These are phyloP conservation scores for Allolobophora icterica DNA, from an alignment of 2,888 invertebrate species.

Conservation along the genomic window DNA sequence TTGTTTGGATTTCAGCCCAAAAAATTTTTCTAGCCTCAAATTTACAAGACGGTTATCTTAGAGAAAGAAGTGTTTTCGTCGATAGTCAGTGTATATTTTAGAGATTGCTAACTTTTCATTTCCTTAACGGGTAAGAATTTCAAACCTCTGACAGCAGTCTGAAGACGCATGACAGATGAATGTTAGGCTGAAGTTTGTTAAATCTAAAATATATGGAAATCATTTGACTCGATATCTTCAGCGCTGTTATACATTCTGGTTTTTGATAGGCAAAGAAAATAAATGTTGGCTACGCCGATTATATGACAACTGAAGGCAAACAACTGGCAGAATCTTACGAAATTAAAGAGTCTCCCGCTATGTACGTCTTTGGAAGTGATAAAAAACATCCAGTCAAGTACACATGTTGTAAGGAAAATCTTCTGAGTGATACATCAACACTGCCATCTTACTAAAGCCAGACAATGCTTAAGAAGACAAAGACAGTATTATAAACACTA, in stretches of 20 bases:
- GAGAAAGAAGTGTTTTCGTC: neutral
- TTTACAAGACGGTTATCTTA: neutral
- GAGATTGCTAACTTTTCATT: no score
- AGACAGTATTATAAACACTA: no score
- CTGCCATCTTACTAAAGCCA: neutral
- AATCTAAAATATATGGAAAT: neutral
- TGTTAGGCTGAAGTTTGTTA: neutral
- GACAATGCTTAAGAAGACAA: neutral
- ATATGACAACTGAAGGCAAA: neutral
- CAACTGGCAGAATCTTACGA: neutral
- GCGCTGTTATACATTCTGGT: neutral
- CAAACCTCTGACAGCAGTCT: neutral
- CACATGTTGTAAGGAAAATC: neutral
- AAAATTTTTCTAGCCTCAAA: neutral
- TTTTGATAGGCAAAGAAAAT: neutral
- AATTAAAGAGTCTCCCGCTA: neutral
- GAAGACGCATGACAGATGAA: neutral
- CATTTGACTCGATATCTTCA: neutral
- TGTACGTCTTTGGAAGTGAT: neutral
- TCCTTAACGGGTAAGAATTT: neutral
- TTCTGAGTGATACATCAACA: neutral
- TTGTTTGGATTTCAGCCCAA: neutral
- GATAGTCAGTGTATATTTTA: neutral
- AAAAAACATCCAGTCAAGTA: neutral
- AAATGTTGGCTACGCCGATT: neutral